These are phyloP conservation scores for Parnassius glacialis DNA, from an alignment of 2,888 invertebrate species.

Conservation along the genomic window DNA sequence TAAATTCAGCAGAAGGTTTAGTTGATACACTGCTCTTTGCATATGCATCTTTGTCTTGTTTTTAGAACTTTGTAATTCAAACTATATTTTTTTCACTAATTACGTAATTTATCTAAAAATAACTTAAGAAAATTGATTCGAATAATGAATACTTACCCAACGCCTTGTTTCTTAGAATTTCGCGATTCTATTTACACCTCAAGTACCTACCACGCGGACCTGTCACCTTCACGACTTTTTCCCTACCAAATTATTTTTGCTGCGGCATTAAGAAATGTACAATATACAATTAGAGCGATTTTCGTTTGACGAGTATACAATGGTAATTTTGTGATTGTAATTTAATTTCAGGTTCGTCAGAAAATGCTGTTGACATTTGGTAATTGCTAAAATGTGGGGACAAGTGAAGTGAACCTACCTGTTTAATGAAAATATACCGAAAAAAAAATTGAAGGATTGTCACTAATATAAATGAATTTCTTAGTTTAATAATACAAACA, in stretches of 20 bases:
- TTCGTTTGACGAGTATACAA: neutral
- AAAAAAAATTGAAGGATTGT: neutral
- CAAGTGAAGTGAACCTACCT: constrained; percentile 31
- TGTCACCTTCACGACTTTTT: constrained; percentile 43
- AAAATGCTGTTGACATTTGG: constrained; percentile 47
- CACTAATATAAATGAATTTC: no score
- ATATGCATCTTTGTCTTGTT: no score
- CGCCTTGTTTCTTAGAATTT: neutral
- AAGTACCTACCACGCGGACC: constrained; percentile 41
- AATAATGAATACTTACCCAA: neutral
- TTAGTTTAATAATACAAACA: no score
- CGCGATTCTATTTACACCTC: constrained; percentile 45
- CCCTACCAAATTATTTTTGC: constrained; percentile 28
- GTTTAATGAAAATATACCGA: constrained; percentile 21
- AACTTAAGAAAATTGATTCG: neutral
- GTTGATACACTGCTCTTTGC: no score
- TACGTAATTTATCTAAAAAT: neutral
- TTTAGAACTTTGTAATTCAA: no score
- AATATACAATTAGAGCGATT: neutral
- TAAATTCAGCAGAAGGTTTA: no score
- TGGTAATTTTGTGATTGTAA: constrained; percentile 35
- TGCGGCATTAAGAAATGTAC: constrained; percentile 14
- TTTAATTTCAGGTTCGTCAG: constrained; percentile 46
- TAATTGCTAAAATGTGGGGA: constrained; percentile 40
- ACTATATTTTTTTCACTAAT: no score